These are phyloP conservation scores for Uropetala carovei DNA, from an alignment of 2,888 invertebrate species.

Conservation along the genomic window DNA sequence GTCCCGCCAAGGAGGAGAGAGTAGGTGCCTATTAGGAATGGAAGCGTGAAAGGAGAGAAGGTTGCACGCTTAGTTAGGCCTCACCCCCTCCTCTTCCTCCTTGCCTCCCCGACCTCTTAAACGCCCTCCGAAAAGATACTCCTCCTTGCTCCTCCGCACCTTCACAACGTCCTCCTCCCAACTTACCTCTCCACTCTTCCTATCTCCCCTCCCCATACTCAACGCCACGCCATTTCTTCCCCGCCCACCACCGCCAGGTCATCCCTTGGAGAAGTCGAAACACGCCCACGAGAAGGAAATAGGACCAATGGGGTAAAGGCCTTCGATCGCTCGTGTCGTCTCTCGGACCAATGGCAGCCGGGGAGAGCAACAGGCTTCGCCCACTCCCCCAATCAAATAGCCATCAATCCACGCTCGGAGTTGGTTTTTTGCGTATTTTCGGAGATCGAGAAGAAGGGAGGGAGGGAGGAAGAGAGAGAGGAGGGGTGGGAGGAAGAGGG, in stretches of 20 bases:
- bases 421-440: neutral
- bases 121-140: too few species aligned
- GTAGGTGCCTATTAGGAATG: too few species aligned
- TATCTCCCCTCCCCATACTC: too few species aligned
- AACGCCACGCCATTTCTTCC: neutral
- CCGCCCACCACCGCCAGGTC: neutral
- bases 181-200: too few species aligned
- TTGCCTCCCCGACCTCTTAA: too few species aligned
- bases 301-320: slow-evolving; percentile 9
- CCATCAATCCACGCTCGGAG: slow-evolving; percentile 65
- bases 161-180: too few species aligned
- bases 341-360: slow-evolving; percentile 53
- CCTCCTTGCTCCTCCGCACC: too few species aligned
- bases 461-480: neutral
- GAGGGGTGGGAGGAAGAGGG: neutral
- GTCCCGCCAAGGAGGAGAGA: too few species aligned
- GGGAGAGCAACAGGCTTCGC: slow-evolving; percentile 65
- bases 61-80: too few species aligned
- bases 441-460: neutral
- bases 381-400: slow-evolving; percentile 66
- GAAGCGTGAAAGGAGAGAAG: too few species aligned
- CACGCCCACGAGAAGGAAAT: slow-evolving; percentile 21
- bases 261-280: neutral
- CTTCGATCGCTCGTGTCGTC: slow-evolving; percentile 31
- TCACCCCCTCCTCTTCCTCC: too few species aligned